These are phyloP conservation scores for Tuberolachnus salignus DNA, from an alignment of 2,888 invertebrate species.

Conservation along the genomic window DNA sequence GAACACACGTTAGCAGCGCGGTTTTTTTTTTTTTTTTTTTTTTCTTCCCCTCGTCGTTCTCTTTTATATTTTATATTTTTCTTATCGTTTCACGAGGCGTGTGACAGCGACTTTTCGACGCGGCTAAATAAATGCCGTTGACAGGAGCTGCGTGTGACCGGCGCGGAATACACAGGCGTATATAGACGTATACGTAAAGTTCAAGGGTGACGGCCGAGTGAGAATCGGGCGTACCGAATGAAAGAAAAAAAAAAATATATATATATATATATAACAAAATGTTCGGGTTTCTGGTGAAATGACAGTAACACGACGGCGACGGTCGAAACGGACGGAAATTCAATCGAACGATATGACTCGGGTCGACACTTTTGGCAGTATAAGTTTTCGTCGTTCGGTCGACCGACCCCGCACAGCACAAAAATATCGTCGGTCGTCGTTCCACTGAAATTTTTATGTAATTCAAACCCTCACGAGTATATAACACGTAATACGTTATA, in stretches of 20 bases:
- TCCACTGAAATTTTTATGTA: too few relatives aligned
- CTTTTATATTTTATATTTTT: neutral
- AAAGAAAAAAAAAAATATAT: neutral
- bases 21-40: neutral
- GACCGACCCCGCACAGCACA: neutral
- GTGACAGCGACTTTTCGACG: conserved; percentile 44
- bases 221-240: neutral
- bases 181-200: conserved; percentile 6
- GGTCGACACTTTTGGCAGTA: neutral
- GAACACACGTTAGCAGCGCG: conserved; percentile 24
- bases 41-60: conserved; percentile 1
- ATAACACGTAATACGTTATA: too few relatives aligned
- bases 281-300: conserved; percentile 13
- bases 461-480: too few relatives aligned
- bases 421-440: neutral
- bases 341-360: conserved; percentile 29
- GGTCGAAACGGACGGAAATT: conserved; percentile 34
- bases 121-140: conserved; percentile 34
- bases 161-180: neutral
- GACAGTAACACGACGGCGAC: conserved; percentile 41
- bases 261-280: neutral
- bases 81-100: conserved; percentile 12
- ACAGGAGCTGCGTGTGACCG: conserved; percentile 1
- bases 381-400: neutral
- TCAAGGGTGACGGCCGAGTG: neutral